Conservation (phyloP, 1,140 invertebrate species). For the Stegodyphus dumicola region DNA sequence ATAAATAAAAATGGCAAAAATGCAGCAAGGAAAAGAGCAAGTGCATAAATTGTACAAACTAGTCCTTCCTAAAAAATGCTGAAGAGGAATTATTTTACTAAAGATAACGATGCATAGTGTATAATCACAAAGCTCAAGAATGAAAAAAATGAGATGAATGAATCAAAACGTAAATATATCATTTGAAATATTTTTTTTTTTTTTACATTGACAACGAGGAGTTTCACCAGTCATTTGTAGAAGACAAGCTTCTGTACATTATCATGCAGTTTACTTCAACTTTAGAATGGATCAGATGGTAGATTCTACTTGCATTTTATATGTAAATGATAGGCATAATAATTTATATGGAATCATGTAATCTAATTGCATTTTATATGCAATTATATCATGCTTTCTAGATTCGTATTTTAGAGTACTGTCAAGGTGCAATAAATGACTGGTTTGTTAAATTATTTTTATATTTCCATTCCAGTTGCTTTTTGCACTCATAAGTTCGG, state of each 20-base stretch:
- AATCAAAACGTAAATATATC: background rate
- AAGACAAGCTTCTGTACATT: background rate
- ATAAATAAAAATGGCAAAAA: conserved; percentile 5
- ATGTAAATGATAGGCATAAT: no score
- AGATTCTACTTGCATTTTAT: no score
- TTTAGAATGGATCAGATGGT: no score
- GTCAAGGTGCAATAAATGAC: no score
- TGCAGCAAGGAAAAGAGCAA: background rate
- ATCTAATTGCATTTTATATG: no score
- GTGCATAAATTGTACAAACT: background rate
- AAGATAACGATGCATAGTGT: no score
- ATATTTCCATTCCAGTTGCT: no score
- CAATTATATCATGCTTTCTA: no score
- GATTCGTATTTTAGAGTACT: no score
- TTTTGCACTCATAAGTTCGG: no score
- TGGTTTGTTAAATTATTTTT: no score
- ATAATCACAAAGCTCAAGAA: background rate
- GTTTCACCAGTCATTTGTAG: background rate
- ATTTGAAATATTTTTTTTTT: background rate
- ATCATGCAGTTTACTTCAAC: background rate
- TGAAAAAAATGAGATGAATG: background rate
- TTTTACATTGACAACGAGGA: background rate
- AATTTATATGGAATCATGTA: no score
- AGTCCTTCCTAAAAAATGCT: background rate
- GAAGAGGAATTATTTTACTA: background rate